Conservation (phyloP, 30 jellyfish, hydroid and myxozoan species). For the Aurelia coerulea region DNA sequence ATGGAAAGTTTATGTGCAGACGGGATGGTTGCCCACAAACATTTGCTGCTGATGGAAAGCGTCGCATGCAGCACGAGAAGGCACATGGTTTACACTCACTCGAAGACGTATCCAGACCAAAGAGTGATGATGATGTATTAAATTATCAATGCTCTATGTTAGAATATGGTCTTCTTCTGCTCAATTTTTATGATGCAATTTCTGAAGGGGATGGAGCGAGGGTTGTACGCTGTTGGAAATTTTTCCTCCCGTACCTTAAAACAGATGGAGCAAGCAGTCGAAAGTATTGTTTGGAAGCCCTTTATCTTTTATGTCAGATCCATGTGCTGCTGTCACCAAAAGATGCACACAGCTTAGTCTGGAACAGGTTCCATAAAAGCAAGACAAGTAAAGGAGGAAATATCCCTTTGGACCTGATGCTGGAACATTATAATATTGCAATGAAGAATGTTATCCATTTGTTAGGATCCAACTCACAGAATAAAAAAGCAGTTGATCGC, state of each 20-base stretch:
- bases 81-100: background rate
- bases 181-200: too few relatives aligned
- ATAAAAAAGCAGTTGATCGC: too few relatives aligned
- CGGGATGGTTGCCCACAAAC: background rate
- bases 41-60: conserved; percentile 1
- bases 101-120: conserved; percentile 6
- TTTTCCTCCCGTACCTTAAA: too few relatives aligned
- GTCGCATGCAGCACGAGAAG: conserved; percentile 4
- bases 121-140: background rate
- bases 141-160: too few relatives aligned
- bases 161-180: too few relatives aligned
- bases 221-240: too few relatives aligned
- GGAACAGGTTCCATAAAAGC: too few relatives aligned
- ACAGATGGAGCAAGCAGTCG: too few relatives aligned
- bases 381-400: conserved; percentile 27
- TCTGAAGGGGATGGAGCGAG: too few relatives aligned
- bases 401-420: conserved; percentile 48
- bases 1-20: conserved; percentile 1
- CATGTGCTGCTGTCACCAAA: conserved; percentile 2
- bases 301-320: conserved; percentile 1
- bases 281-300: conserved; percentile 37
- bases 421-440: conserved; percentile 33
- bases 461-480: too few relatives aligned
- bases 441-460: conserved; percentile 6
- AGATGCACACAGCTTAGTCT: conserved; percentile 22